These are phyloP conservation scores for Ditylenchus weischeri DNA, from an alignment of 2,888 invertebrate genomes.

Conservation along the genomic window DNA sequence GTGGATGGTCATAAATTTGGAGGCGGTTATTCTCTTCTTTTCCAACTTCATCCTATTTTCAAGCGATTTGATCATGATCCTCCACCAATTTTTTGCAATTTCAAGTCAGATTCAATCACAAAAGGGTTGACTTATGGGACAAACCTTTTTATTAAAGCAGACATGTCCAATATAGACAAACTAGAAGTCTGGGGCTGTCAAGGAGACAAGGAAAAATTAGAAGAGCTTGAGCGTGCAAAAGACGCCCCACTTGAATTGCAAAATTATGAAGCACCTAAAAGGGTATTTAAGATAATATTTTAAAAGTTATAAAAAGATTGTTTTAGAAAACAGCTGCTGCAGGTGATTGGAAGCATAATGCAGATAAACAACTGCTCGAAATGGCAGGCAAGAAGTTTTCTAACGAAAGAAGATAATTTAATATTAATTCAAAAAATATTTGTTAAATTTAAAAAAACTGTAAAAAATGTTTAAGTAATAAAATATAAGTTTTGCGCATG, in stretches of 20 bases:
- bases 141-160: not conserved
- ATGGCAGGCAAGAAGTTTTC: constrained; percentile 6
- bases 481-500: no score
- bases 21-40: not conserved
- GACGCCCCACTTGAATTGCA: not conserved
- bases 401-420: not conserved
- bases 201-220: not conserved
- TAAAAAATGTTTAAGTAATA: no score
- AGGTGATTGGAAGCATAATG: constrained; percentile 7
- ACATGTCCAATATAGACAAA: not conserved
- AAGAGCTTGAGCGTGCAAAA: not conserved
- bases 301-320: not conserved
- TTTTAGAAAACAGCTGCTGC: not conserved
- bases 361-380: constrained; percentile 2
- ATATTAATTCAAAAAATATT: no score
- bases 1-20: not conserved
- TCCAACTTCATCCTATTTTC: not conserved
- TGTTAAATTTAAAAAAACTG: no score
- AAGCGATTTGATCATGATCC: not conserved
- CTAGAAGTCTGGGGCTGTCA: constrained; percentile 2
- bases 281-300: not conserved
- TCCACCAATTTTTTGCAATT: not conserved
- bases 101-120: not conserved
- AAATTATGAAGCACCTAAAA: constrained; percentile 1
- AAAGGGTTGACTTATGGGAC: constrained; percentile 1